A percentile compares a stretch with the other conserved stretches of the same genome.
phyloP scores from a whole-genome alignment of 1,140 invertebrate genomes.

The Drosophila equinoxialis region DNA sequence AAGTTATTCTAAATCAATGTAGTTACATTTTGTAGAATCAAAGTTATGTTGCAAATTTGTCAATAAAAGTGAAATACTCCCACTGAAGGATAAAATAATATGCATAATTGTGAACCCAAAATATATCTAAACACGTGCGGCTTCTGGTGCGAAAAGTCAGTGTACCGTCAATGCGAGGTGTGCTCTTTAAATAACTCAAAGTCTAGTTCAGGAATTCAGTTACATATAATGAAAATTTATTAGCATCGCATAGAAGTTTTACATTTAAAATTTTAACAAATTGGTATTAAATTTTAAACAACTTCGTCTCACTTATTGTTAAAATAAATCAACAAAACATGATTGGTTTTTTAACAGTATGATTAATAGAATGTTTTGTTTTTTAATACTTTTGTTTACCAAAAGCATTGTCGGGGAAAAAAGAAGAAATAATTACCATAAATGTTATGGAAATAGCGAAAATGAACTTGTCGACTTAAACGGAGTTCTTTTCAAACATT shows the following conservation, averaged over 20 bases:
- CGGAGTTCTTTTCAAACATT: too few relatives aligned
- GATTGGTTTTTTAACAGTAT: too few relatives aligned
- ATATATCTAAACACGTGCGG: conserved; percentile 33
- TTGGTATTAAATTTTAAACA: too few relatives aligned
- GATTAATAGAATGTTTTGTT: neutral
- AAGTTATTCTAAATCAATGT: too few relatives aligned
- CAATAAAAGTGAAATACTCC: neutral
- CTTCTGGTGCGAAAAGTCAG: conserved; percentile 18
- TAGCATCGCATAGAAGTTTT: neutral
- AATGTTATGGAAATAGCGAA: too few relatives aligned
- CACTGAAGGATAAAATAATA: neutral
- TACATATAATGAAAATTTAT: neutral
- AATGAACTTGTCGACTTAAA: too few relatives aligned
- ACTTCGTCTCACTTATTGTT: too few relatives aligned
- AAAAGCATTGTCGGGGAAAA: too few relatives aligned
- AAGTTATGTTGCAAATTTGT: neutral
- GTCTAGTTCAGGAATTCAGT: neutral
- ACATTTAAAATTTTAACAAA: too few relatives aligned
- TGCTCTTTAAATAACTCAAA: neutral
- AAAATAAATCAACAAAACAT: too few relatives aligned
- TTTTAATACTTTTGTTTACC: too few relatives aligned
- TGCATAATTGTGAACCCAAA: conserved; percentile 8
- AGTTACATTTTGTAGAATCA: neutral
- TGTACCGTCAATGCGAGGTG: conserved; percentile 22
- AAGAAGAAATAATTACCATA: too few relatives aligned